Percentiles rank a stretch among this genome's conserved stretches.
phyloP scores from a whole-genome alignment of 2,797 vertebrate species.

The Phrynocephalus forsythii region DNA sequence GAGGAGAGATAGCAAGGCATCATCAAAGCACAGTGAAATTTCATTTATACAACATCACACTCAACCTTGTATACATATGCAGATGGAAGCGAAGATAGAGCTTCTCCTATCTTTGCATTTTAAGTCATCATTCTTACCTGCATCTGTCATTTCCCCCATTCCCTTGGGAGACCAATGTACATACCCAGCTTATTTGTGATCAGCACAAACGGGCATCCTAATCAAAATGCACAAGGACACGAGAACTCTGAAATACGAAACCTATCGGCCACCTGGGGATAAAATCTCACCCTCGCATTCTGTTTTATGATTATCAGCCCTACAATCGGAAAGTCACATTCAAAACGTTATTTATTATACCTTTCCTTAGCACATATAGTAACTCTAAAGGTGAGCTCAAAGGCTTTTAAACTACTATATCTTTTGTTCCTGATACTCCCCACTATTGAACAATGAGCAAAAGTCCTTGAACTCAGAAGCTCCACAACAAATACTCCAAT shows the following conservation, averaged over 20 bases:
- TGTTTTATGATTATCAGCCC: slow-evolving; percentile 59
- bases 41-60: neutral
- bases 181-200: slow-evolving; percentile 58
- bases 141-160: slow-evolving; percentile 39
- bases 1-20: neutral
- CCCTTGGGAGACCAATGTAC: slow-evolving; percentile 26
- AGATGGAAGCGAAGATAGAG: slow-evolving; percentile 32
- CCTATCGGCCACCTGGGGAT: slow-evolving; percentile 58
- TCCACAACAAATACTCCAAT: neutral
- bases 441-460: slow-evolving; percentile 19
- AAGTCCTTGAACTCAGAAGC: slow-evolving; percentile 35
- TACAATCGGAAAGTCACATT: slow-evolving; percentile 70
- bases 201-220: slow-evolving; percentile 46
- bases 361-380: slow-evolving; percentile 45
- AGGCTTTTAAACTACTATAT: slow-evolving; percentile 49
- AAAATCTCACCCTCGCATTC: slow-evolving; percentile 60
- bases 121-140: slow-evolving; percentile 47
- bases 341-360: slow-evolving; percentile 50
- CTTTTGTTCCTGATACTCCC: slow-evolving; percentile 50
- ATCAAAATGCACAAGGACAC: slow-evolving; percentile 63
- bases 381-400: slow-evolving; percentile 51
- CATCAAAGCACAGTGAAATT: neutral
- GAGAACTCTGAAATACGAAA: slow-evolving; percentile 64
- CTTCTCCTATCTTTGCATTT: slow-evolving; percentile 33
- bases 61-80: slow-evolving; percentile 21